phyloP scores from a whole-genome alignment of 2,797 vertebrate genomes.

The Periophthalmus magnuspinnatus region DNA sequence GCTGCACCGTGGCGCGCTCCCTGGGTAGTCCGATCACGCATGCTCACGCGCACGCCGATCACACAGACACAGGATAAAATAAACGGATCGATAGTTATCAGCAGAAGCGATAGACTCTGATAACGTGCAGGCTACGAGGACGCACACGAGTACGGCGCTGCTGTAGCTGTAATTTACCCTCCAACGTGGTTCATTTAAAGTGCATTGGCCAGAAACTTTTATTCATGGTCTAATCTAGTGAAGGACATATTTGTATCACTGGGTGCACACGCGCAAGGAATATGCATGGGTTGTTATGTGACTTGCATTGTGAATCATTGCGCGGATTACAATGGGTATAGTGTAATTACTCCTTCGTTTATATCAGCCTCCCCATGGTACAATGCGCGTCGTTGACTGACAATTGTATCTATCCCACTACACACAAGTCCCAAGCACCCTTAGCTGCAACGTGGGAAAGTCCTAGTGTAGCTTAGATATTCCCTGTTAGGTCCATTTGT shows the following conservation, averaged over 20 bases:
- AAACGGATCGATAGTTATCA: constrained; percentile 27
- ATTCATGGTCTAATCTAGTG: background rate
- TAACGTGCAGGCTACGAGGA: background rate
- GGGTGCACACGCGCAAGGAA: background rate
- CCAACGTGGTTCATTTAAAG: background rate
- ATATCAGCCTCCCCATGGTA: constrained; percentile 2
- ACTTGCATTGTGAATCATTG: background rate
- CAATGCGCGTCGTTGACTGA: constrained; percentile 6
- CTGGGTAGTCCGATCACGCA: constrained; percentile 30
- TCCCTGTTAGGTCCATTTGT: background rate
- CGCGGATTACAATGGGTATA: constrained; percentile 2
- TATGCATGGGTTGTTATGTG: background rate
- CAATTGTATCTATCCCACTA: background rate
- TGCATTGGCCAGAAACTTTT: constrained; percentile 6
- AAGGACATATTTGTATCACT: background rate
- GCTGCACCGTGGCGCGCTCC: constrained; percentile 46
- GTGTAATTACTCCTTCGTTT: constrained; percentile 10
- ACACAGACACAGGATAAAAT: background rate
- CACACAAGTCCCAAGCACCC: background rate
- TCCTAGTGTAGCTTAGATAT: background rate
- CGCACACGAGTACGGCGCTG: background rate
- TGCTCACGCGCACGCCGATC: constrained; percentile 24
- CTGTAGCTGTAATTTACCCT: background rate
- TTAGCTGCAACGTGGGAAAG: background rate
- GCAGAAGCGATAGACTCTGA: background rate